phyloP scores from a whole-genome alignment of 2,888 invertebrate species.

The Noctua pronuba region DNA sequence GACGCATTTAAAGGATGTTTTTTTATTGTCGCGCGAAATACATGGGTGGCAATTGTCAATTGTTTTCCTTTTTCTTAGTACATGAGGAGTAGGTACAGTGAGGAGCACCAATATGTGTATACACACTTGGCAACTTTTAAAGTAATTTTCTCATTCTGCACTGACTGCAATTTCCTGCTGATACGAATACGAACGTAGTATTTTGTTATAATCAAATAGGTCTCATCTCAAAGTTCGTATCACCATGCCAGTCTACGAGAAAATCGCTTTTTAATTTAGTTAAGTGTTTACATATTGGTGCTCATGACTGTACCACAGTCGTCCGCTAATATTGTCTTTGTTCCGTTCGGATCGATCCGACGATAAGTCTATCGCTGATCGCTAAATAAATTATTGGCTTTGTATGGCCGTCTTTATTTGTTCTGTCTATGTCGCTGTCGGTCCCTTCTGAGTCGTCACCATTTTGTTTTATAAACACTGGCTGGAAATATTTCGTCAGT shows the following conservation, averaged over 20 bases:
- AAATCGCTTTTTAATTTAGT: background rate
- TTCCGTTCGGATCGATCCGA: conserved; percentile 36
- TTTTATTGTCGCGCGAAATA: conserved; percentile 16
- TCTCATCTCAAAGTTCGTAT: background rate
- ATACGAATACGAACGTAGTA: background rate
- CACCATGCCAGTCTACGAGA: background rate
- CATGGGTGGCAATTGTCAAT: conserved; percentile 42
- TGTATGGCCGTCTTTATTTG: conserved; percentile 59
- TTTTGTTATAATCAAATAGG: background rate
- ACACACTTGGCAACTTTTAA: background rate
- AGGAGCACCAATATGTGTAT: background rate
- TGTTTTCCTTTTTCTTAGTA: conserved; percentile 26
- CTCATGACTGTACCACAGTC: conserved; percentile 1
- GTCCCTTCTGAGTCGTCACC: conserved; percentile 48
- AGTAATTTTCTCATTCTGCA: too few relatives aligned
- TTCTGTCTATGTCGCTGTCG: conserved; percentile 38
- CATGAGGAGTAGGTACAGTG: conserved; percentile 5
- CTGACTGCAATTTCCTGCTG: background rate
- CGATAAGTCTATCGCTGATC: conserved; percentile 56
- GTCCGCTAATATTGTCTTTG: conserved; percentile 50
- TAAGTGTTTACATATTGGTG: background rate
- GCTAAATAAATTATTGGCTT: conserved; percentile 59
- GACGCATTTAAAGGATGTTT: conserved; percentile 4
- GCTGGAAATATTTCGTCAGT: conserved; percentile 25
- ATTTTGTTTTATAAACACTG: conserved; percentile 48